phyloP scores from a whole-genome alignment of 2,888 invertebrate species.

The Pinctada fucata region DNA sequence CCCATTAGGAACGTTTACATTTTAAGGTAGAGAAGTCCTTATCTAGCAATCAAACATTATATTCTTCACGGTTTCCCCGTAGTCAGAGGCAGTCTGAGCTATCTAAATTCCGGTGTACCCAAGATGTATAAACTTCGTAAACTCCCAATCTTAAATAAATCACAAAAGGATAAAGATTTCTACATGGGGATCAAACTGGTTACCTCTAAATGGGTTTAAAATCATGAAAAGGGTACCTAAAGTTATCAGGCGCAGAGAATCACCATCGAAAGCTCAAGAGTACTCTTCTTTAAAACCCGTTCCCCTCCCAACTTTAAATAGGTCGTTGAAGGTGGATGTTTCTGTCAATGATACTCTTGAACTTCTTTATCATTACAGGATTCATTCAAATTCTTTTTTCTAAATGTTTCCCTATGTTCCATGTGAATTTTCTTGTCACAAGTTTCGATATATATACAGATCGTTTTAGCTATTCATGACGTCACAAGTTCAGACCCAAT shows the following conservation, averaged over 20 bases:
- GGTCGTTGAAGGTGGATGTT: too few relatives aligned
- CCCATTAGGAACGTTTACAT: constrained; percentile 1
- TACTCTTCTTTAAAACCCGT: too few relatives aligned
- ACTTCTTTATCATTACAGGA: too few relatives aligned
- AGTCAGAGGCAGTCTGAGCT: background rate
- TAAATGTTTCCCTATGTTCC: too few relatives aligned
- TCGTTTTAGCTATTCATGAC: too few relatives aligned
- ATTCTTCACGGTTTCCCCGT: background rate
- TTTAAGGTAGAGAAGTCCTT: background rate
- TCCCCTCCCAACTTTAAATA: too few relatives aligned
- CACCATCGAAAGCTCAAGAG: too few relatives aligned
- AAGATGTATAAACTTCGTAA: background rate
- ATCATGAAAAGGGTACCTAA: background rate
- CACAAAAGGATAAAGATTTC: background rate
- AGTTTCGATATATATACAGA: too few relatives aligned
- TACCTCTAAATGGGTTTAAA: background rate
- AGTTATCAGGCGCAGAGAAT: background rate
- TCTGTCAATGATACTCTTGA: too few relatives aligned
- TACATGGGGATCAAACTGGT: background rate
- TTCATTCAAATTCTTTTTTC: too few relatives aligned
- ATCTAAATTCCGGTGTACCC: background rate
- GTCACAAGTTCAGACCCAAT: too few relatives aligned
- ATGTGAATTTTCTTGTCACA: too few relatives aligned
- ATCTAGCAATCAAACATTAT: background rate
- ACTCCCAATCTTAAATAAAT: background rate